Evolutionary conservation across 2,113 vertebrate genomes (phyloP), one percentile per base, ranked within the genome.

Genomic region (Ibidorhyncha struthersii): DNA sequence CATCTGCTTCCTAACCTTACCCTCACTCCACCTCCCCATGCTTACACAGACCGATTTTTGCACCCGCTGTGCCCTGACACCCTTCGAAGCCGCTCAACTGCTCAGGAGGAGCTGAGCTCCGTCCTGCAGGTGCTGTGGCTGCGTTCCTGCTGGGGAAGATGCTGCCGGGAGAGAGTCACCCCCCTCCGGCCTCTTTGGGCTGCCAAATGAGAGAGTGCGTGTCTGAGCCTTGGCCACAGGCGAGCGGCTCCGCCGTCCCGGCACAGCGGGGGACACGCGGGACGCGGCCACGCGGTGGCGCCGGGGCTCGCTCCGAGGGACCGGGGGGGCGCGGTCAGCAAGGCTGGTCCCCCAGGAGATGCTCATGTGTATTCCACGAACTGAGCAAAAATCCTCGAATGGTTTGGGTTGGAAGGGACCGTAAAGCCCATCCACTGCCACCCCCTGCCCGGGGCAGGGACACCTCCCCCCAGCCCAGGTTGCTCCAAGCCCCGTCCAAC

Each of bases 361-460:
- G 12, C 49, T 67, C 20, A 2, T 3, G 5, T 3, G 20, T 8
- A 6, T 14, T 5, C 67, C 43, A 1, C 2, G n/a, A 3, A 11
- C 49, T 0, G 41, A 27, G 40, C 40, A 30, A 41, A 38, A 14
- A 29, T 41, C 27, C 8, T 14, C 14, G 62, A 43, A 14, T 4
- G 12, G 63, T 43, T 22, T 43, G 26, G 17, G 38, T 19, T 29
- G 29, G 40, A 65, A 65, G 29, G 19, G 40, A 65, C 63, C 63
- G 21, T 43, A 20, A 30, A 65, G 40, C 5, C 1, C 63, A 21
- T 6, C 36, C 17, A 19, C 17, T 63, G 1, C 61, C 61, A 27
- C 20, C 21, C 58, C 34, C 34, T 21, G 58, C 56, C 56, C 20
- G 38, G 59, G n/a, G n/a, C 59, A 61, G 59, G 59, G 59, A 36